phyloP scores from a whole-genome alignment of 2,888 invertebrate species.

The Lasioglossum figueresi region DNA sequence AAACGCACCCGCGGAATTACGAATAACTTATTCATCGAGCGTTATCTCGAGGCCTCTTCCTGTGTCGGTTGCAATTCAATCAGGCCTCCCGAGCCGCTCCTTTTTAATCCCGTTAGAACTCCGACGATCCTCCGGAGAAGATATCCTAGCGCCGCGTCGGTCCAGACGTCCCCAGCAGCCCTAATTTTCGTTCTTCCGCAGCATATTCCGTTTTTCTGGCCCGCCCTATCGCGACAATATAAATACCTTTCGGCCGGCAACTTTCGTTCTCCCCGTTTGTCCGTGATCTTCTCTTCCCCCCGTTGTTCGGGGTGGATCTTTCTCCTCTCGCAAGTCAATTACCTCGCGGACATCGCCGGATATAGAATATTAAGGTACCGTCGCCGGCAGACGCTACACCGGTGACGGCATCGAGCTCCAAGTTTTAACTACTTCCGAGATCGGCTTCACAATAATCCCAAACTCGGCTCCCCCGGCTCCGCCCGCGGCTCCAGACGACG shows the following conservation, averaged over 20 bases:
- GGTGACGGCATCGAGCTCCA: constrained; percentile 57
- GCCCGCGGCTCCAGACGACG: constrained; percentile 40
- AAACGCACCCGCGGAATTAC: constrained; percentile 24
- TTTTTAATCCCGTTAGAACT: constrained; percentile 42
- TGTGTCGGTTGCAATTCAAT: constrained; percentile 51
- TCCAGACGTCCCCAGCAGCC: not conserved
- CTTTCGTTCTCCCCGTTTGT: not conserved
- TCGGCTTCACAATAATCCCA: constrained; percentile 34
- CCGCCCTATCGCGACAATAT: not conserved
- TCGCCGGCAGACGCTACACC: constrained; percentile 52
- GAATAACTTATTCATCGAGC: constrained; percentile 60
- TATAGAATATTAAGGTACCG: constrained; percentile 72
- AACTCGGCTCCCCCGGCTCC: constrained; percentile 27
- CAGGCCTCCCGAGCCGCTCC: constrained; percentile 17
- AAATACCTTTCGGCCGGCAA: not conserved
- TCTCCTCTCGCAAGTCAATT: constrained; percentile 65
- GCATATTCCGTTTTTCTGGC: not conserved
- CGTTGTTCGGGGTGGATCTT: not conserved
- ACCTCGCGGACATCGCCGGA: constrained; percentile 66
- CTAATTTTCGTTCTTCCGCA: not conserved
- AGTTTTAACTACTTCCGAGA: constrained; percentile 75
- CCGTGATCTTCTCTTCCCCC: constrained; percentile 20
- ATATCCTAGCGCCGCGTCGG: not conserved
- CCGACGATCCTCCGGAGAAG: constrained; percentile 17
- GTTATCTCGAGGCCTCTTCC: constrained; percentile 45